Evolutionary conservation across 2,888 invertebrate species (phyloP).

Genomic region (Carpatolechia fugitivella): DNA sequence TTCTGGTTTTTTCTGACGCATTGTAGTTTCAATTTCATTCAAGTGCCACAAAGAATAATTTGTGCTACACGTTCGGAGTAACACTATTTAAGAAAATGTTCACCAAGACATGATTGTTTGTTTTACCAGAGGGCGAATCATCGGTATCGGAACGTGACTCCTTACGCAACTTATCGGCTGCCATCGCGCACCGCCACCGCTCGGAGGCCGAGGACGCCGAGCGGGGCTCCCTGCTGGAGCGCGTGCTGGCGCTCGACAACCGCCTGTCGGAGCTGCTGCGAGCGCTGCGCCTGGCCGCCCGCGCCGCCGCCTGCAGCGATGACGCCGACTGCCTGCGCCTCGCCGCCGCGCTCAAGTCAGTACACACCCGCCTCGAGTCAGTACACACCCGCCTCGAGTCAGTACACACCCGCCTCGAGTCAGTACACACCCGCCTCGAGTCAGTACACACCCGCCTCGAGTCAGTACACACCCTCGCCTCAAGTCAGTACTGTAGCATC

Average conservation of each 20-base stretch:
- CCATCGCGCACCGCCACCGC: constrained; percentile 85
- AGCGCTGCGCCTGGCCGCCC: constrained; percentile 85
- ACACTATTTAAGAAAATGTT: too few relatives aligned
- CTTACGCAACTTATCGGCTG: constrained; percentile 87
- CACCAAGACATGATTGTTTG: too few relatives aligned
- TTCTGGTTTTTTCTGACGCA: too few relatives aligned
- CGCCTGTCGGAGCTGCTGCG: constrained; percentile 85
- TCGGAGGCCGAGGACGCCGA: constrained; percentile 79
- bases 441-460: too few relatives aligned
- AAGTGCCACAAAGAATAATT: too few relatives aligned
- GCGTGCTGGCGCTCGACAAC: constrained; percentile 77
- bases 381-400: too few relatives aligned
- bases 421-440: too few relatives aligned
- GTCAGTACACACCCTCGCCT: too few relatives aligned
- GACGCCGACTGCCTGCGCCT: constrained; percentile 69
- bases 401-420: too few relatives aligned
- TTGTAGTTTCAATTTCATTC: too few relatives aligned
- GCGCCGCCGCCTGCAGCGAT: constrained; percentile 82
- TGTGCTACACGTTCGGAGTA: too few relatives aligned
- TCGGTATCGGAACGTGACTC: constrained; percentile 81
- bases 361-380: not conserved
- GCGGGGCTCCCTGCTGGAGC: constrained; percentile 50
- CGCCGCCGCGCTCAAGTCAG: constrained; percentile 74
- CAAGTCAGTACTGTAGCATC: too few relatives aligned
- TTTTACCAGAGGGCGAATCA: constrained; percentile 42